Evolutionary conservation across 2,888 invertebrate genomes (phyloP), one percentile per base, ranked within the genome.

Genomic region (Drosophila algonquin): DNA sequence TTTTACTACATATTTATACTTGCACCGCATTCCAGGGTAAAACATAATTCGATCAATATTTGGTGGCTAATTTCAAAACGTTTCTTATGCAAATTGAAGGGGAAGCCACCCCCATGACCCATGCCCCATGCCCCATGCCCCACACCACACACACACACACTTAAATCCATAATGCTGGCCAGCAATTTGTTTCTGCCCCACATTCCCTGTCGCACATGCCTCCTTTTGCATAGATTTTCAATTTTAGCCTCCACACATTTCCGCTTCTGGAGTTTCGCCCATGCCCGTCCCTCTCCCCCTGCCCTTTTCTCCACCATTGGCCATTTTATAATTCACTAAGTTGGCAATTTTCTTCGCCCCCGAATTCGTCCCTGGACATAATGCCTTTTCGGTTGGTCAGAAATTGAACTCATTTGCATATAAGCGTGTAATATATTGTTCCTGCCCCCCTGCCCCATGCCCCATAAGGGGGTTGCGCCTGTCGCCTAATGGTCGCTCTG

Each of bases 381-480:
- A 75, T 75, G 75, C 67, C 50, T 30, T 71, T 75, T 71, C 59
- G 75, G 65, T 67, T 61, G 76, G 76, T 68, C 76, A 76, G 73
- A 76, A 76, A 76, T 76, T 73, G 76, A 76, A 69, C 68, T 76
- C 76, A 76, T 76, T 76, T 76, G 73, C 76, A 76, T 76, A 76
- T 69, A 76, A 76, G 73, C 76, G 76, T 76, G 68, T 76, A 76
- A 76, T 76, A 76, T 76, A 76, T 73, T 57, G 63, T 74, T 12
- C 40, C 40, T 63, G 74, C 63, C 69, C 64, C 64, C 71, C 35
- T 45, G 32, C 50, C 14, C 8, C 21, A 27, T 35, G 45, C 9
- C 45, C 30, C 30, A 6, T 1, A 7, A 32, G 16, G n/a, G 40
- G 9, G 47, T 12, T 12, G 30, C 44, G 56, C 46, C 50, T 52